phyloP scores from a whole-genome alignment of 37 sponge, comb jelly and placozoan genomes.

The Mnemiopsis leidyi region DNA sequence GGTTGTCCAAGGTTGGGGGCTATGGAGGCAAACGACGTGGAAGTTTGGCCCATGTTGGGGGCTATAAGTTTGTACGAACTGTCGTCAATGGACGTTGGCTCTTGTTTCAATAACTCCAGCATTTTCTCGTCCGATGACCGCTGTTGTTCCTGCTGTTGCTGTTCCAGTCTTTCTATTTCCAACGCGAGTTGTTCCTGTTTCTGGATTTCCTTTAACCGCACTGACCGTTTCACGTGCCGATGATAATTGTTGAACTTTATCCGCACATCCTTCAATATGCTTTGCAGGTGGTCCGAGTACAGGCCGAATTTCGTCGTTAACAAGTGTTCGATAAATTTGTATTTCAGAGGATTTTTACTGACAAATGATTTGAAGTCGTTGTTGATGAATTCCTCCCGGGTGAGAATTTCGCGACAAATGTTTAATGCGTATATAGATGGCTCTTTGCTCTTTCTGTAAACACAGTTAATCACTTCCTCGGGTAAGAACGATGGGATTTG shows the following conservation, averaged over 20 bases:
- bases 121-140: constrained; percentile 47
- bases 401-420: constrained; percentile 55
- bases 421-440: constrained; percentile 40
- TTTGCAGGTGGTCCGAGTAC: constrained; percentile 47
- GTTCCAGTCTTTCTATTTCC: constrained; percentile 4
- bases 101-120: constrained; percentile 61
- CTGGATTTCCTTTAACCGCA: constrained; percentile 32
- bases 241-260: constrained; percentile 63
- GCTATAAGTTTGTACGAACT: background rate
- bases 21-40: background rate
- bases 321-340: constrained; percentile 56
- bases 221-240: constrained; percentile 59
- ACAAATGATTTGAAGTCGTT: constrained; percentile 52
- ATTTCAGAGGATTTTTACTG: constrained; percentile 63
- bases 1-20: background rate
- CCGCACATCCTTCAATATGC: constrained; percentile 58
- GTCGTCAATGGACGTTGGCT: constrained; percentile 38
- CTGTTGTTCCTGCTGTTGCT: constrained; percentile 20
- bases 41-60: background rate
- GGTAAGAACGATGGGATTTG: constrained; percentile 38
- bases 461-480: constrained; percentile 63
- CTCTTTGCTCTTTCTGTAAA: constrained; percentile 55
- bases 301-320: constrained; percentile 57
- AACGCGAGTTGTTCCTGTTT: constrained; percentile 46
- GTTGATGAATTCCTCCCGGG: constrained; percentile 62